phyloP scores from a whole-genome alignment of 2,113 vertebrate species.

The Grammomys dolichurus region DNA sequence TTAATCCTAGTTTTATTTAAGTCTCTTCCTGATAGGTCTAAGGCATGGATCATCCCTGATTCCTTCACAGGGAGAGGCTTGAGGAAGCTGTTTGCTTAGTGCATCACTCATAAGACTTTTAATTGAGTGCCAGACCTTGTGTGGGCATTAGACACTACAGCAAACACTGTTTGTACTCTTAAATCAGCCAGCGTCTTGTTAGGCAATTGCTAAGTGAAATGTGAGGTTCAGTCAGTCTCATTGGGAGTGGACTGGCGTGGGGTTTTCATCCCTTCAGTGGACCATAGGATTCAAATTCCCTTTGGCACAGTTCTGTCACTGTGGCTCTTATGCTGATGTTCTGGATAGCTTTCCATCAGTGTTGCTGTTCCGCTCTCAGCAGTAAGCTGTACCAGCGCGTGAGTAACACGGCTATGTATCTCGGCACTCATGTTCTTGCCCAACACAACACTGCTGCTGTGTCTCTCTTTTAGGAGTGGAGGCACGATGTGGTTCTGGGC shows the following conservation, averaged over 20 bases:
- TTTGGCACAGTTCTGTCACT: background rate
- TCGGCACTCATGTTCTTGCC: background rate
- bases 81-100: background rate
- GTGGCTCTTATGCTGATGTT: background rate
- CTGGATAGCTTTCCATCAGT: background rate
- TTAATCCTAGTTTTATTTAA: background rate
- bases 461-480: background rate
- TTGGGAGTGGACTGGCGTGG: background rate
- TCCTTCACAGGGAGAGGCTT: background rate
- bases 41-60: background rate
- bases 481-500: background rate
- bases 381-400: background rate
- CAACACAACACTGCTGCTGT: background rate
- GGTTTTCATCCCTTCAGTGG: background rate
- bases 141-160: background rate
- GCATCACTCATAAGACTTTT: background rate
- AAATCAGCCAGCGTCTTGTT: background rate
- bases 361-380: background rate
- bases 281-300: background rate
- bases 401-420: fast-evolving
- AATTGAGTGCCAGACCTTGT: background rate
- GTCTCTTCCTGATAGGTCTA: background rate
- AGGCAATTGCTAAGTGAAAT: background rate
- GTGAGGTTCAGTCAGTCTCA: background rate
- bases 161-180: background rate